phyloP scores from a whole-genome alignment of 2,888 invertebrate species.

The Idaea dimidiata region DNA sequence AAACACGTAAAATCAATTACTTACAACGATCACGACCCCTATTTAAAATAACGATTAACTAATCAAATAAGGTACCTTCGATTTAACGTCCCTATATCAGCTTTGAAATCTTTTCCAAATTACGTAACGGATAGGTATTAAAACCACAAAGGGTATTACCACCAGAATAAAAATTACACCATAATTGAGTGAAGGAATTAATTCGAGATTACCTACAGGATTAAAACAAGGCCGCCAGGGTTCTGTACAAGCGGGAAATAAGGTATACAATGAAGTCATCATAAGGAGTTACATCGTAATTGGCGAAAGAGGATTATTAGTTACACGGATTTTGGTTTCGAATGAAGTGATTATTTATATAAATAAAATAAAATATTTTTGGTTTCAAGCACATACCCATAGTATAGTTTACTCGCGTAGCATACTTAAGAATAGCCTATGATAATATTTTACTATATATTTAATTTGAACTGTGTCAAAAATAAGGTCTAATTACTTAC shows the following conservation, averaged over 20 bases:
- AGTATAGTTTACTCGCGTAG: too few relatives aligned
- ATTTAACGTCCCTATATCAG: background rate
- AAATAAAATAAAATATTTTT: too few relatives aligned
- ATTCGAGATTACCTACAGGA: background rate
- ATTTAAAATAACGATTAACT: conserved; percentile 1
- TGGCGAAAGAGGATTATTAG: conserved; percentile 11
- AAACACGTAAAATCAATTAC: too few relatives aligned
- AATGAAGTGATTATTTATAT: background rate
- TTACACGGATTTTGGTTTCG: background rate
- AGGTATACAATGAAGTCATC: conserved; percentile 1
- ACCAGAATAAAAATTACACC: background rate
- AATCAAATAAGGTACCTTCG: conserved; percentile 3
- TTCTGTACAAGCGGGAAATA: background rate
- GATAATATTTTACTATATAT: too few relatives aligned
- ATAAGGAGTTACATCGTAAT: conserved; percentile 9
- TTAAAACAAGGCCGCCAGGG: background rate
- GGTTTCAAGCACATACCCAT: too few relatives aligned
- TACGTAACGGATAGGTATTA: background rate
- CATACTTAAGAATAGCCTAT: too few relatives aligned
- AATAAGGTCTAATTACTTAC: too few relatives aligned
- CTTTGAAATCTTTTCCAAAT: background rate
- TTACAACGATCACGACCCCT: too few relatives aligned
- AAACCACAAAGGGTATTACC: background rate
- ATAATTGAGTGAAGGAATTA: conserved; percentile 1
- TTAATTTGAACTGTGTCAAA: too few relatives aligned